Evolutionary conservation across 2,113 vertebrate genomes (phyloP), one percentile per base, ranked within the genome.

Genomic region (Urocynchramus pylzowi): DNA sequence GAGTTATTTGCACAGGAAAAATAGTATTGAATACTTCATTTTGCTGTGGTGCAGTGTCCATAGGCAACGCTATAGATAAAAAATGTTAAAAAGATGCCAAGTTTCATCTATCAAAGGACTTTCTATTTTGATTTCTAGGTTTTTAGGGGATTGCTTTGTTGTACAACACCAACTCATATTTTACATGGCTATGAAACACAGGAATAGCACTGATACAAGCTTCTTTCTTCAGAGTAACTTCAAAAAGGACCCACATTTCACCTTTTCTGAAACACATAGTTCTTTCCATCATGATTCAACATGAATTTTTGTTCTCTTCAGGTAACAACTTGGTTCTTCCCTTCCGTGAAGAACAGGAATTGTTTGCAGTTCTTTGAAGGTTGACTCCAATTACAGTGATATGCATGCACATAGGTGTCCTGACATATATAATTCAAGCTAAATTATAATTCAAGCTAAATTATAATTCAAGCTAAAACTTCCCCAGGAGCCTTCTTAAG

Each of bases 41-140:
- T 86, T 70, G 52, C 54, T 35, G 4, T 1, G 6, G 11, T 47
- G 14, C 15, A 15, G 8, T 52, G 49, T 70, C 93, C 0, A 1
- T 49, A 88, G 89, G 65, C 81, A 85, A 76, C 0, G 1, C n/a
- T 69, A 73, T 3, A 93, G 81, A 85, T 37, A 94, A 39, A 44
- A 87, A 89, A 82, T 53, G 57, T 76, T 78, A 76, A 91, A 91
- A 76, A 75, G 41, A 82, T 65, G 57, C 8, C 0, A 0, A 47
- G 49, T 93, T 95, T 90, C 35, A 88, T 84, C 73, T 88, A 47
- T 88, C 90, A 89, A 91, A 93, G 42, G 18, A 44, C 39, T 61
- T 91, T 76, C 57, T 85, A 20, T 82, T 91, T 83, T 90, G 70
- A 88, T 94, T 93, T 91, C 56, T 67, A 86, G 45, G 70, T 59